Evolutionary conservation across 2,113 vertebrate species (phyloP).

Genomic region (Chaetodon auriga): DNA sequence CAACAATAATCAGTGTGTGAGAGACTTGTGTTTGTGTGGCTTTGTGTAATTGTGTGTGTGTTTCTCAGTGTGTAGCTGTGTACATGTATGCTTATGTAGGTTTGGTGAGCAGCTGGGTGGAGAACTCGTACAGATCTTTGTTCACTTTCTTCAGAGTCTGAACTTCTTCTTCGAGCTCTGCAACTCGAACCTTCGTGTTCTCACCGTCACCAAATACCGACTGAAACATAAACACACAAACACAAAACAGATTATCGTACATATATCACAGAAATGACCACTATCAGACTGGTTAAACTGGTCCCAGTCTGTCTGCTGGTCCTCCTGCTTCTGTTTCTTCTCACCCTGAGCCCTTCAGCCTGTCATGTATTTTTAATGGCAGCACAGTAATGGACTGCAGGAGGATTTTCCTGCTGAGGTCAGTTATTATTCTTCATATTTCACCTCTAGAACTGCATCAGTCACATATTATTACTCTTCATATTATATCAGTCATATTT

Average conservation of each 20-base stretch:
- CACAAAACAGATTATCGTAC: neutral
- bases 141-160: constrained; percentile 94
- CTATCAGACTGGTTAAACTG: neutral
- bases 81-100: constrained; percentile 75
- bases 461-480: no score
- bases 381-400: no score
- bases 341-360: no score
- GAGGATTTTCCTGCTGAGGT: no score
- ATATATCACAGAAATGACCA: no score
- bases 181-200: constrained; percentile 90
- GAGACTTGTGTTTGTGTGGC: neutral
- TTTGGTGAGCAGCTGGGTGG: constrained; percentile 91
- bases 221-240: constrained; percentile 72
- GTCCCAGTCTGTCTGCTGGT: neutral
- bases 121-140: constrained; percentile 95
- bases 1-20: neutral
- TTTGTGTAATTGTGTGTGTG: neutral
- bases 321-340: no score
- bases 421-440: no score
- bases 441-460: no score
- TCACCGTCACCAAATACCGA: constrained; percentile 91
- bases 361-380: no score
- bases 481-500: no score
- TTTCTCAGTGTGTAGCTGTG: neutral
- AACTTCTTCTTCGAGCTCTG: constrained; percentile 93